phyloP scores from a whole-genome alignment of 2,888 invertebrate genomes.

The Heliconius aoede region DNA sequence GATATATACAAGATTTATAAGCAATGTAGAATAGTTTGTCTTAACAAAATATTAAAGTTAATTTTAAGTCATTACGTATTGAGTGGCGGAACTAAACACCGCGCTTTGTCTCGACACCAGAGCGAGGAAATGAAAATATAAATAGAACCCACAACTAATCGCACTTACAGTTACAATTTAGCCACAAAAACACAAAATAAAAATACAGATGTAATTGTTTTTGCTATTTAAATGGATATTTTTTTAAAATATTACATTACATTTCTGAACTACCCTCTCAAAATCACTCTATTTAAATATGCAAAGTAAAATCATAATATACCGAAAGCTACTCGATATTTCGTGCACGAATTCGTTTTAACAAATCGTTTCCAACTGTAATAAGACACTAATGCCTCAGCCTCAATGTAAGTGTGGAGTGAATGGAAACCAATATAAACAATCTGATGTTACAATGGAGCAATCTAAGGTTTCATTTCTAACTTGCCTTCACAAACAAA shows the following conservation, averaged over 20 bases:
- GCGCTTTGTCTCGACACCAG: too few relatives aligned
- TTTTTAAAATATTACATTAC: neutral
- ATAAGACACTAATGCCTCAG: constrained; percentile 17
- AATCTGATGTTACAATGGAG: neutral
- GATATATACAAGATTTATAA: too few relatives aligned
- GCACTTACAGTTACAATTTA: too few relatives aligned
- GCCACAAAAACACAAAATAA: too few relatives aligned
- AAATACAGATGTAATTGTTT: neutral
- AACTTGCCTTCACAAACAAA: neutral
- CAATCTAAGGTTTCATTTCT: constrained; percentile 14
- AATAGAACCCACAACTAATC: too few relatives aligned
- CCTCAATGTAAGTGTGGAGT: constrained; percentile 9
- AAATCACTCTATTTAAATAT: constrained; percentile 4
- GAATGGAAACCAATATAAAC: constrained; percentile 16
- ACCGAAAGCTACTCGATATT: constrained; percentile 1
- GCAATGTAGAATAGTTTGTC: too few relatives aligned
- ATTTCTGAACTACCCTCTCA: neutral
- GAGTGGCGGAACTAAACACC: too few relatives aligned
- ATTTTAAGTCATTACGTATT: too few relatives aligned
- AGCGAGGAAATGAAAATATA: too few relatives aligned
- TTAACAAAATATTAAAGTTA: too few relatives aligned
- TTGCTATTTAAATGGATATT: neutral
- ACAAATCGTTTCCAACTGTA: constrained; percentile 6
- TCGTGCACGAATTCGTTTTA: neutral
- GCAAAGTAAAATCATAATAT: constrained; percentile 1